Evolutionary conservation across 2,113 vertebrate genomes (phyloP).

Genomic region (Plecturocebus donacophilus): DNA sequence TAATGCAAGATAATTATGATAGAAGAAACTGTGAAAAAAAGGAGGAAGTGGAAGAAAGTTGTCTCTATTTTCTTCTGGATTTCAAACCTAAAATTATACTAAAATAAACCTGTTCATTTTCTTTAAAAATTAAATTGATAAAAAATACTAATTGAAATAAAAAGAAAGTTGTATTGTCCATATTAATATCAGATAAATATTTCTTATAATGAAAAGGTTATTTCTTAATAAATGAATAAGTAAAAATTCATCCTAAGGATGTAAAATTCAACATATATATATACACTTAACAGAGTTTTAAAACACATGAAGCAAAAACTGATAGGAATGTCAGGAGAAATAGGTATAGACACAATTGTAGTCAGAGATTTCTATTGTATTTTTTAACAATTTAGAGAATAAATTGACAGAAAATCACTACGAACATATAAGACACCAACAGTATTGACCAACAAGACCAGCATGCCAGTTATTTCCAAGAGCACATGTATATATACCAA

Average conservation of each 20-base stretch:
- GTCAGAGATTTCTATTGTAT: not conserved
- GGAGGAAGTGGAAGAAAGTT: not conserved
- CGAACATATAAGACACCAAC: not conserved
- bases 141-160: not conserved
- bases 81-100: not conserved
- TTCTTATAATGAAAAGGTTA: not conserved
- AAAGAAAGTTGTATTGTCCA: not conserved
- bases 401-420: not conserved
- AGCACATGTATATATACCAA: not conserved
- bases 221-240: not conserved
- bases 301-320: not conserved
- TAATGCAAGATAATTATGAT: not conserved
- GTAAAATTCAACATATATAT: not conserved
- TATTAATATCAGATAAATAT: not conserved
- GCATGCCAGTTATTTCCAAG: not conserved
- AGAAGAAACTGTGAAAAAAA: not conserved
- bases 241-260: not conserved
- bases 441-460: not conserved
- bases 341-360: not conserved
- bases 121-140: not conserved
- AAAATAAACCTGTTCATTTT: not conserved
- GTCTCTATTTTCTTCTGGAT: not conserved
- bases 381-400: not conserved
- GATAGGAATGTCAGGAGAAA: not conserved
- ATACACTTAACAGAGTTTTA: not conserved